A percentile compares a stretch with the other conserved stretches of the same genome.
phyloP scores from a whole-genome alignment of 2,888 invertebrate genomes.

The Mamestra brassicae region DNA sequence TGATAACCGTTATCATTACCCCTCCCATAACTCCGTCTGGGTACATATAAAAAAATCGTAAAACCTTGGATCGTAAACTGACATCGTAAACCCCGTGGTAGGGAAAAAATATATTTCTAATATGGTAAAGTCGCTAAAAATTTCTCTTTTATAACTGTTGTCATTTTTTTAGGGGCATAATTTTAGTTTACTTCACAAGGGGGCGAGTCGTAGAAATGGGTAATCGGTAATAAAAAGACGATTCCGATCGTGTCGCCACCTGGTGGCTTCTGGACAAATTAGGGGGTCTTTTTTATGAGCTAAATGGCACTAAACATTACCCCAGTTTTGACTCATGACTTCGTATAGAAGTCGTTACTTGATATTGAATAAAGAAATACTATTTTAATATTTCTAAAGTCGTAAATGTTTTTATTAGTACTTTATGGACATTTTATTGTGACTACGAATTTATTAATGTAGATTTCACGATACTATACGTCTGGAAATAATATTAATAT shows the following conservation, averaged over 20 bases:
- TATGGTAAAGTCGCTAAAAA: conserved; percentile 65
- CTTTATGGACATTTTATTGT: conserved; percentile 25
- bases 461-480: neutral
- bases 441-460: conserved; percentile 13
- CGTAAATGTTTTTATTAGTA: conserved; percentile 36
- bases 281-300: conserved; percentile 40
- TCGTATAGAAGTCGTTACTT: conserved; percentile 13
- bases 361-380: neutral
- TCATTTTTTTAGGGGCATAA: conserved; percentile 53
- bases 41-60: conserved; percentile 77
- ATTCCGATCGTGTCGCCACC: conserved; percentile 42
- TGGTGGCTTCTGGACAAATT: conserved; percentile 44
- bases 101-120: conserved; percentile 63
- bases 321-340: conserved; percentile 18
- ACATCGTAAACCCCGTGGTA: conserved; percentile 57
- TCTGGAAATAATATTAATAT: neutral
- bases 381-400: conserved; percentile 33
- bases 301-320: conserved; percentile 41
- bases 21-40: conserved; percentile 56
- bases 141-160: conserved; percentile 58
- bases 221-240: conserved; percentile 49
- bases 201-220: conserved; percentile 16
- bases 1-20: conserved; percentile 71
- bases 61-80: conserved; percentile 66
- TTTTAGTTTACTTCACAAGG: conserved; percentile 37